Evolutionary conservation across 2,113 vertebrate species (phyloP), one percentile per base, ranked within the genome.

Genomic region (Egretta garzetta): DNA sequence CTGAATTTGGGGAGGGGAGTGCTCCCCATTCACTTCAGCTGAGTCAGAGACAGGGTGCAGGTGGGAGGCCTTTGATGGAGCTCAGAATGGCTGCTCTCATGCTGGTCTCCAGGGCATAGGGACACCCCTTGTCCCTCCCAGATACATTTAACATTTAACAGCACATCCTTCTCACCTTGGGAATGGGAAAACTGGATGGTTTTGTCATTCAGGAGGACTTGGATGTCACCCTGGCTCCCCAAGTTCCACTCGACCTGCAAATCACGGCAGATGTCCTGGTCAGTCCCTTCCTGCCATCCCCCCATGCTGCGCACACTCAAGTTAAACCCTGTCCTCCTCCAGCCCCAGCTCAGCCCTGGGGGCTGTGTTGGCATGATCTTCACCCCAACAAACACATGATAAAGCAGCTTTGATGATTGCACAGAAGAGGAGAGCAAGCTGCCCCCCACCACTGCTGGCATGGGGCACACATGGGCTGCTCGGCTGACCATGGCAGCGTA

Each of bases 231-330:
- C 19, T 68, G 52, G 19, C 27, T 96, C 30, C 87, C 70, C 90
- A 96, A 23, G 53, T 43, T 85, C 96, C 96, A 97, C 52, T 96
- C 87, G 77, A 96, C 87, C 96, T 97, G 84, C 35, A 94, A 93
- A 88, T 71, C 3, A 5, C 0, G 0, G 28, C 3, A 1, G 47
- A 47, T 35, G n/a, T 59, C 35, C 28, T 30, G 37, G 2, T 94
- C 64, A 90, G 21, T 2, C 47, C 24, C 9, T 62, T 58, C 22
- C 33, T 81, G 20, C 18, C 2, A 1, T 74, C 23, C 35, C 9
- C 18, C 33, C 6, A 2, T 33, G 41, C 28, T 71, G 56, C 52
- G n/a, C 22, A 60, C 47, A 24, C 22, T 13, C 2, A 1, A 43
- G 32, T 12, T 81, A 63, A 77, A 67, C 12, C 26, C 28, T 0